A percentile compares a stretch with the other conserved stretches of the same genome.
phyloP scores from a whole-genome alignment of 2,113 vertebrate species.

The Dicaeum eximium region DNA sequence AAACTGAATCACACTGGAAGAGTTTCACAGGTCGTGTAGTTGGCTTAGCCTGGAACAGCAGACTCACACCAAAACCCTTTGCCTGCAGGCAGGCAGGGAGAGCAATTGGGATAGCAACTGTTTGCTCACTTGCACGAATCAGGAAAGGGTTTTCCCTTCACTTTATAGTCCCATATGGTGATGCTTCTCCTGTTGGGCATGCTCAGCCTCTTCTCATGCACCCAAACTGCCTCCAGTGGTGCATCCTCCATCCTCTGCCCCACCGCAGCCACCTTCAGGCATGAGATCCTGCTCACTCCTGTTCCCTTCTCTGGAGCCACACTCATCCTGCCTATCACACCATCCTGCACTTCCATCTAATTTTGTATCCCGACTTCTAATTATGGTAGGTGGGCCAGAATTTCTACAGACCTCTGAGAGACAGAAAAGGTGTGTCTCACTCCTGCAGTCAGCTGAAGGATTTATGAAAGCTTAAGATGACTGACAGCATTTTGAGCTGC shows the following conservation, averaged over 20 bases:
- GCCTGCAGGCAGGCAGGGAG: background rate
- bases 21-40: background rate
- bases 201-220: background rate
- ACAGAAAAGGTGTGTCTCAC: background rate
- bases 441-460: background rate
- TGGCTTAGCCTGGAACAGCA: background rate
- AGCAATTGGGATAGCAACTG: background rate
- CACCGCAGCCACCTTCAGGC: background rate
- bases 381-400: background rate
- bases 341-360: fast-evolving
- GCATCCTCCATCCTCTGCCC: background rate
- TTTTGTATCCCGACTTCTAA: background rate
- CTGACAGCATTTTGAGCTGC: background rate
- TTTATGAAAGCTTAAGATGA: background rate
- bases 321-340: background rate
- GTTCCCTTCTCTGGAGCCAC: background rate
- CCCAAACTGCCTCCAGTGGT: background rate
- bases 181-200: background rate
- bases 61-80: background rate
- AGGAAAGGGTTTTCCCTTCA: background rate
- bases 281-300: background rate
- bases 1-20: background rate
- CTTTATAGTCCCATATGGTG: background rate
- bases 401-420: background rate
- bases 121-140: background rate